These are phyloP conservation scores for Cryptoblepharus egeriae DNA, from an alignment of 2,797 vertebrate species.

Conservation along the genomic window DNA sequence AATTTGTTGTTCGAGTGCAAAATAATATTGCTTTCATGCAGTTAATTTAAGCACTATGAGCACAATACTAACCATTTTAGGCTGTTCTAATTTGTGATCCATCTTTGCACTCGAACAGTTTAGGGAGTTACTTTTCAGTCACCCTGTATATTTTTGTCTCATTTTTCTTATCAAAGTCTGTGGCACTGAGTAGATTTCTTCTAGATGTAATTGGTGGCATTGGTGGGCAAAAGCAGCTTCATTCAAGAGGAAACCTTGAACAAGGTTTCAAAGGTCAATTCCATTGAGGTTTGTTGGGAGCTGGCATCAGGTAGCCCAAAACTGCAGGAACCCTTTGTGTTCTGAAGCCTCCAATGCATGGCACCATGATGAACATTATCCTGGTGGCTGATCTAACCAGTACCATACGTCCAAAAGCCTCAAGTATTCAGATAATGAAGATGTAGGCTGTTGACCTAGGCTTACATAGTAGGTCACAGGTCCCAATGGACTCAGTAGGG, in stretches of 20 bases:
- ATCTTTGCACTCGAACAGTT: too few species aligned
- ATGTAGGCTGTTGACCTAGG: conserved; percentile 64
- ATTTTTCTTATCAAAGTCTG: too few species aligned
- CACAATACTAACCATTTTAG: too few species aligned
- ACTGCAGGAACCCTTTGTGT: conserved; percentile 96
- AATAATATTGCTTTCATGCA: too few species aligned
- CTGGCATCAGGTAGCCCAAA: conserved; percentile 94
- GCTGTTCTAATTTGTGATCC: too few species aligned
- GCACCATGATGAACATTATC: conserved; percentile 95
- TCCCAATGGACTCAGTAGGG: not conserved
- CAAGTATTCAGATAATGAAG: conserved; percentile 94
- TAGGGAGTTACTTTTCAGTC: too few species aligned
- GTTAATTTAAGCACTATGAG: too few species aligned
- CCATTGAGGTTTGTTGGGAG: conserved; percentile 96
- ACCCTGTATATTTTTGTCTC: too few species aligned
- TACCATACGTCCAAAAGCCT: conserved; percentile 97
- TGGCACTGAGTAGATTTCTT: not conserved
- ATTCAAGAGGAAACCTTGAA: not conserved
- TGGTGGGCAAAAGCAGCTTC: not conserved
- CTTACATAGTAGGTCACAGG: not conserved
- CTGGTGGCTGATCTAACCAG: conserved; percentile 90
- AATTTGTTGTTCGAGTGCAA: too few species aligned
- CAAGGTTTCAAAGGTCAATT: conserved; percentile 90
- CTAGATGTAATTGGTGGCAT: not conserved
- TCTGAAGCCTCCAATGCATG: conserved; percentile 94